Percentiles rank a stretch among this genome's conserved stretches.
phyloP scores from a whole-genome alignment of 2,797 vertebrate genomes.

The Prionace glauca region DNA sequence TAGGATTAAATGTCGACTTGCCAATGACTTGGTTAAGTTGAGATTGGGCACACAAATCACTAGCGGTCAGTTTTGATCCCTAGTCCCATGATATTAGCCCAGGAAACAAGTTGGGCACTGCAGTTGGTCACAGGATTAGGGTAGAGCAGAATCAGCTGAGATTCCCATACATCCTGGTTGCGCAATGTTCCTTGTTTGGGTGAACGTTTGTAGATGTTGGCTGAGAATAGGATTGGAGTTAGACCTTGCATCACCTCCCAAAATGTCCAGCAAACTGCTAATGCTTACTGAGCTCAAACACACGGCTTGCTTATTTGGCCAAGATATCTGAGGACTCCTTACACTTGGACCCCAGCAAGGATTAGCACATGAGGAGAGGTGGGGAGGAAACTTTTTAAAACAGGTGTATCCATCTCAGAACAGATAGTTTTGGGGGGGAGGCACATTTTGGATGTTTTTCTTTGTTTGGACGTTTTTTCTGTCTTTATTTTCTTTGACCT shows the following conservation, averaged over 20 bases:
- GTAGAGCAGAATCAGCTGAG: neutral
- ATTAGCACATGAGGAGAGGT: neutral
- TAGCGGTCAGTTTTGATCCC: neutral
- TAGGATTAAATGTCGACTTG: neutral
- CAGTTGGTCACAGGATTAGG: neutral
- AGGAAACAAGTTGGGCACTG: neutral
- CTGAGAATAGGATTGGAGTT: neutral
- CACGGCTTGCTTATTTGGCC: neutral
- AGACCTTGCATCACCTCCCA: neutral
- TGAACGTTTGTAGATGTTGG: neutral
- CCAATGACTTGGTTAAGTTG: neutral
- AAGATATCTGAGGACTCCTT: neutral
- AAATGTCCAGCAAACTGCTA: neutral
- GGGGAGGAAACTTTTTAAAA: neutral
- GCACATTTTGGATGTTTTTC: neutral
- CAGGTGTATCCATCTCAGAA: neutral
- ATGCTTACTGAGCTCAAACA: neutral
- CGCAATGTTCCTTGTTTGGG: neutral
- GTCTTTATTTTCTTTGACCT: neutral
- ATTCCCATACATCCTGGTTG: neutral
- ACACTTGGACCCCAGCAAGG: neutral
- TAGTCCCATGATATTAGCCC: neutral
- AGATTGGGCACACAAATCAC: neutral
- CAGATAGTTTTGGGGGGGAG: neutral
- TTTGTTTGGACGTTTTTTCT: neutral